Conservation (phyloP, 2,113 vertebrate genomes). For the Tangachromis dhanisi region DNA sequence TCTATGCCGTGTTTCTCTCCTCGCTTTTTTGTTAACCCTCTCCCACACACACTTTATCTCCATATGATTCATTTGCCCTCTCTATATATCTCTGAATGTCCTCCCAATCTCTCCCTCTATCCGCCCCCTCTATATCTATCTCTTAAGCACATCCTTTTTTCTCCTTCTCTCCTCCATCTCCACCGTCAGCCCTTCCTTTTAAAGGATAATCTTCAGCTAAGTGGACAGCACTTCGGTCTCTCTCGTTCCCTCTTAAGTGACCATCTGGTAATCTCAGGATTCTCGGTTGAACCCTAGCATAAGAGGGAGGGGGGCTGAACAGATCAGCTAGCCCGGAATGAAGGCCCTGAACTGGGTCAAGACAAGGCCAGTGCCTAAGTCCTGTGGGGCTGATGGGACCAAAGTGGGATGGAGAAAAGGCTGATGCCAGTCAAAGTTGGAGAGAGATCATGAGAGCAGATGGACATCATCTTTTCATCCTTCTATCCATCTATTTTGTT, state of each 20-base stretch:
- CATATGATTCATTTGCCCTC: conserved; percentile 46
- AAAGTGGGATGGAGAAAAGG: conserved; percentile 32
- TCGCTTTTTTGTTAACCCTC: conserved; percentile 47
- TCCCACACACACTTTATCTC: conserved; percentile 46
- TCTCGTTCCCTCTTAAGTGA: conserved; percentile 61
- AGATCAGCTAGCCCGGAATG: conserved; percentile 23
- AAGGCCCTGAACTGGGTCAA: conserved; percentile 58
- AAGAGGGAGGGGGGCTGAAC: not conserved
- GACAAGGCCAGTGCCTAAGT: conserved; percentile 37
- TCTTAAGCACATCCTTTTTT: conserved; percentile 54
- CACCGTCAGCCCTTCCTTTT: conserved; percentile 50
- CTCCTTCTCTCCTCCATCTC: conserved; percentile 51
- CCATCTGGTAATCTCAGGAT: conserved; percentile 60
- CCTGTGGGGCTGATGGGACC: conserved; percentile 29
- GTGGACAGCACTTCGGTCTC: conserved; percentile 56
- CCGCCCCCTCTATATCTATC: conserved; percentile 27
- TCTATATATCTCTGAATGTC: conserved; percentile 8
- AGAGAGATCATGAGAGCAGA: conserved; percentile 41
- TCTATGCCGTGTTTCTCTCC: not conserved
- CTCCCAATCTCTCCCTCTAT: conserved; percentile 43
- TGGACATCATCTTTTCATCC: conserved; percentile 28
- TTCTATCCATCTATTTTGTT: not conserved
- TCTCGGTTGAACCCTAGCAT: conserved; percentile 16
- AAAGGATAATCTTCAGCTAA: conserved; percentile 68
- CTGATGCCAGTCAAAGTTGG: conserved; percentile 38